Evolutionary conservation across 2,113 vertebrate species (phyloP), one percentile per base, ranked within the genome.

Genomic region (Emydocephalus ijimae): DNA sequence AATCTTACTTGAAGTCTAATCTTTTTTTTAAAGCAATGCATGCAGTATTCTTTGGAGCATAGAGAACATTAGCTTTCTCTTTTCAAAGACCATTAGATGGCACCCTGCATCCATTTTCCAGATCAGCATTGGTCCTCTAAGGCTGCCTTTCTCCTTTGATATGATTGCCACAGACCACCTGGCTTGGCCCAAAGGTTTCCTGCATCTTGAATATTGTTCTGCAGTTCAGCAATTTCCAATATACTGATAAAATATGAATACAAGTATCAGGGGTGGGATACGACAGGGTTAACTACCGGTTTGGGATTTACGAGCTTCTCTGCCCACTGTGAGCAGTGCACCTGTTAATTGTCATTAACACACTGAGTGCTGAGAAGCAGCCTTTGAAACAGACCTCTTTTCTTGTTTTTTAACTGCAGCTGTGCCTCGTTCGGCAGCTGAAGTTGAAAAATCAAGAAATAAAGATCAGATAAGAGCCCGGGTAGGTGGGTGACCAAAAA

Each of bases 1-100:
- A 10, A 45, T 18, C 11, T 34, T 10, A 39, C 0, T 15, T 48
- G 24, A 3, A 14, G 15, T n/a, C 45, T 69, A 45, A 29, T n/a
- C 20, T 3, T 93, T 56, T 29, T 69, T n/a, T 21, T 5, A 34
- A 85, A 54, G 90, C 81, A 55, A 45, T 54, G 39, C 34, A 39
- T 39, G 3, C 34, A 24, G 26, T 29, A 88, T 54, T 43, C n/a
- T 15, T 8, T 12, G 57, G 34, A 56, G 59, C 23, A 55, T 21
- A 43, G 89, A 86, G 50, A 92, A 5, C 29, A 15, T 0, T 86
- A 50, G 6, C 50, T 18, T 34, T 12, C 48, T 56, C 5, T 90
- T 56, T 64, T 0, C 1, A 93, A 8, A 0, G 23, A 89, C 89
- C 45, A 14, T 92, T 93, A 97, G 97, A 93, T 95, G 94, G 91